Conservation (phyloP, 2,113 vertebrate genomes). For the Colinus virginianus region DNA sequence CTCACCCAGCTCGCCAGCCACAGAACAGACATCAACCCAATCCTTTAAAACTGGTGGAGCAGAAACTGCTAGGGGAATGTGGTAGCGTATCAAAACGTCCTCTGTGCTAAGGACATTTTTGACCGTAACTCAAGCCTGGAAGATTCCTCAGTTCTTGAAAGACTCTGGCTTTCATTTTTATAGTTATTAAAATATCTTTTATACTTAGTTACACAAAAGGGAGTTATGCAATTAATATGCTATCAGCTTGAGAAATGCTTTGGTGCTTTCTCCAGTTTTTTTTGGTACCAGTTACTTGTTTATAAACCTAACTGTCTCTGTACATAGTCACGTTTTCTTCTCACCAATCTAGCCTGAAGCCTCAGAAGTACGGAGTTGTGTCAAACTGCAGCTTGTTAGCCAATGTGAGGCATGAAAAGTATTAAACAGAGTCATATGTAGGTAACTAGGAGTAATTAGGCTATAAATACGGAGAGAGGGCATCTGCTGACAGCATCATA, state of each 20-base stretch:
- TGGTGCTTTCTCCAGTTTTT: constrained; percentile 83
- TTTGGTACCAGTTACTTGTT: constrained; percentile 89
- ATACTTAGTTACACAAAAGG: constrained; percentile 86
- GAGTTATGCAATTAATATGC: constrained; percentile 87
- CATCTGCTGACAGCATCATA: constrained; percentile 65
- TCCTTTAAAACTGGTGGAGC: constrained; percentile 87
- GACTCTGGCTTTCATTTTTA: constrained; percentile 90
- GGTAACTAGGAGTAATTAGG: constrained; percentile 68
- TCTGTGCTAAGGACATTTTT: constrained; percentile 81
- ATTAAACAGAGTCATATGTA: constrained; percentile 61
- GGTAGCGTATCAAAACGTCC: constrained; percentile 66
- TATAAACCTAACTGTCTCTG: constrained; percentile 82
- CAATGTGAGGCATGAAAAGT: constrained; percentile 67
- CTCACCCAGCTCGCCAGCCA: constrained; percentile 92
- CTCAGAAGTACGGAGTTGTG: constrained; percentile 68
- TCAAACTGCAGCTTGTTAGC: constrained; percentile 74
- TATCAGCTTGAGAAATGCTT: constrained; percentile 85
- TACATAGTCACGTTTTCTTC: constrained; percentile 80
- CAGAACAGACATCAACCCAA: constrained; percentile 97
- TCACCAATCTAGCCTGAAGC: constrained; percentile 69
- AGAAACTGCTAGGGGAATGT: constrained; percentile 76
- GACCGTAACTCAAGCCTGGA: constrained; percentile 85
- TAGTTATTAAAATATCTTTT: constrained; percentile 87
- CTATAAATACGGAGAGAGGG: constrained; percentile 49
- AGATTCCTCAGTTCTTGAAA: constrained; percentile 86